Conservation (phyloP, 1,140 invertebrate genomes). For the Aphaenogaster ashmeadi region DNA sequence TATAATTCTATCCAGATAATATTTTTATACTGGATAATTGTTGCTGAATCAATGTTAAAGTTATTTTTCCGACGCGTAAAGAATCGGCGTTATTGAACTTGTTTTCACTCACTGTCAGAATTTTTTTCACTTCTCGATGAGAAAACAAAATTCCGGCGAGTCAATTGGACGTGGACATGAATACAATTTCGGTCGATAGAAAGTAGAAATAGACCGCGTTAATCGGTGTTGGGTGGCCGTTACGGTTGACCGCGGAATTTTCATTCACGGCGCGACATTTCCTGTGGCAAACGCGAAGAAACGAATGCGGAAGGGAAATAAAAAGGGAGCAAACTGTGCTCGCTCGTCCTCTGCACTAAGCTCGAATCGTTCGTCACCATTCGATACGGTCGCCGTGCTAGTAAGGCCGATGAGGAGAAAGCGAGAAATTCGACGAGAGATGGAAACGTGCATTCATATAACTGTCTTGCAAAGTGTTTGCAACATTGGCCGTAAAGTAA, state of each 20-base stretch:
- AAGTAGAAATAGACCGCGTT: constrained; percentile 3
- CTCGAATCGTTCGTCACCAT: constrained; percentile 29
- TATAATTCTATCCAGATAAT: neutral
- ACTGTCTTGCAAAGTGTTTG: constrained; percentile 11
- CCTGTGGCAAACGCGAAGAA: neutral
- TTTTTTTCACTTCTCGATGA: neutral
- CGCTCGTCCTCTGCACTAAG: neutral
- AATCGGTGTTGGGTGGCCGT: neutral
- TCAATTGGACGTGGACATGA: neutral
- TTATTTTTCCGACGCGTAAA: neutral
- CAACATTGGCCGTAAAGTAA: constrained; percentile 26
- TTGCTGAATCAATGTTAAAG: neutral
- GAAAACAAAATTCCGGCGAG: constrained; percentile 9
- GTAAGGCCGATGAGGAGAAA: neutral
- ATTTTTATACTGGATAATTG: neutral
- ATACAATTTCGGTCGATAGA: neutral
- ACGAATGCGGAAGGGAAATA: constrained; percentile 1
- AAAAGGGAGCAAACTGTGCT: neutral
- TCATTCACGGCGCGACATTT: constrained; percentile 27
- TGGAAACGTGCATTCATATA: constrained; percentile 11
- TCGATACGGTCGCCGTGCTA: constrained; percentile 1
- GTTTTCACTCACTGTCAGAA: neutral
- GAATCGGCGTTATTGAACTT: neutral
- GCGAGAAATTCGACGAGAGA: constrained; percentile 23
- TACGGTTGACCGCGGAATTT: constrained; percentile 12